Percentiles rank a stretch among this genome's conserved stretches.
Evolutionary conservation across 2,888 invertebrate species (phyloP).

Genomic region (Anticlea derivata): DNA sequence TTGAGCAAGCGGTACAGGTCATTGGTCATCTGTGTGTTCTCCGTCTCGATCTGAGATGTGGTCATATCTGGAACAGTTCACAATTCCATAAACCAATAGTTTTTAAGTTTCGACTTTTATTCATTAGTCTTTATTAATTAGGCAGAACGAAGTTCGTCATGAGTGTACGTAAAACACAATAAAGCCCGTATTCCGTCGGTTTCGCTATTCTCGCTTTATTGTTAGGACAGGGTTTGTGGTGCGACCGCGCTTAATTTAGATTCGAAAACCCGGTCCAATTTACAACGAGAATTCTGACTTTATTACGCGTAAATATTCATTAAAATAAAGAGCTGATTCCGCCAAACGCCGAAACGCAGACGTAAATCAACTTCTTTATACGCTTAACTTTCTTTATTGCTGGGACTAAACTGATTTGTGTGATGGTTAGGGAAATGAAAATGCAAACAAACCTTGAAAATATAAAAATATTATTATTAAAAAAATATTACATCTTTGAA

Average conservation of each 20-base stretch:
- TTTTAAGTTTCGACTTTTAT: no score
- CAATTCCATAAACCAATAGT: no score
- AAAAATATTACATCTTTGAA: no score
- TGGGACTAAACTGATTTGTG: conserved; percentile 23
- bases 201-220: conserved; percentile 52
- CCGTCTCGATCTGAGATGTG: conserved; percentile 94
- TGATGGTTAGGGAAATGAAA: conserved; percentile 22
- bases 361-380: conserved; percentile 28
- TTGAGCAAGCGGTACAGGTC: conserved; percentile 95
- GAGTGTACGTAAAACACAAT: conserved; percentile 31
- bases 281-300: conserved; percentile 37
- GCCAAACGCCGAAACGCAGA: conserved; percentile 24
- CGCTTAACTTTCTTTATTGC: conserved; percentile 22
- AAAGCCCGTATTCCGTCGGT: conserved; percentile 30
- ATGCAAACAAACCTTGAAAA: conserved; percentile 11
- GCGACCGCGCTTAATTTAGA: conserved; percentile 50
- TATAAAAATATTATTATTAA: no score
- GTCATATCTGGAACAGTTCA: conserved; percentile 91
- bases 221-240: conserved; percentile 46
- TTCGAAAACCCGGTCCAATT: conserved; percentile 46
- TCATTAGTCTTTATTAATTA: no score
- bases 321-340: conserved; percentile 24
- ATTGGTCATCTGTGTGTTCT: conserved; percentile 97
- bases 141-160: conserved; percentile 11
- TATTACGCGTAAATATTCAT: conserved; percentile 40